phyloP scores from a whole-genome alignment of 2,888 invertebrate genomes.

The Quadroppia sp. region DNA sequence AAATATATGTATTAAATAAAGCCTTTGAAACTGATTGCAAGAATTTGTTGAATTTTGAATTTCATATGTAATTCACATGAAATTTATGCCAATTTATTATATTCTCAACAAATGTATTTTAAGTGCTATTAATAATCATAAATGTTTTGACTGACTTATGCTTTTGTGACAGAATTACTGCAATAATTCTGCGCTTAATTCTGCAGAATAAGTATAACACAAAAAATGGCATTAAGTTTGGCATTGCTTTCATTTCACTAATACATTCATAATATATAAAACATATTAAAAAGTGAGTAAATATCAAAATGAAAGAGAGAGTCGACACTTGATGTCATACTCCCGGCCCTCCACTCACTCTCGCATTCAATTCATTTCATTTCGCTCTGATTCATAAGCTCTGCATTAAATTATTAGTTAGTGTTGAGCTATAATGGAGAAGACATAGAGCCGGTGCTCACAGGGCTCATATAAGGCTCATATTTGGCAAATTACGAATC shows the following conservation, averaged over 20 bases:
- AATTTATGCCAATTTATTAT: conserved; percentile 9
- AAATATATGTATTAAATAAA: no score
- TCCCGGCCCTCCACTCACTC: not conserved
- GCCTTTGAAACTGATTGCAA: not conserved
- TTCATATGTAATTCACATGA: not conserved
- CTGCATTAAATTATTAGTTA: conserved; percentile 29
- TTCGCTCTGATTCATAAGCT: conserved; percentile 27
- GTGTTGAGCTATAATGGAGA: conserved; percentile 20
- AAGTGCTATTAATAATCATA: conserved; percentile 29
- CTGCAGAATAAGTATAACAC: not conserved
- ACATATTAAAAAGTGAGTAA: conserved; percentile 1
- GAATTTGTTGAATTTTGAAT: not conserved
- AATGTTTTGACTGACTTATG: conserved; percentile 24
- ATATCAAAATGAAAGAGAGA: not conserved
- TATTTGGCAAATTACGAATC: conserved; percentile 3
- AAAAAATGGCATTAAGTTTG: conserved; percentile 7
- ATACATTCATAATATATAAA: no score
- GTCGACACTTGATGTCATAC: conserved; percentile 12
- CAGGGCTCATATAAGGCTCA: conserved; percentile 11
- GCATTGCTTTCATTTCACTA: not conserved
- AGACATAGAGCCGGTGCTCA: not conserved
- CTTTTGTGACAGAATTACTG: conserved; percentile 16
- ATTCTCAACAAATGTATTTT: conserved; percentile 1
- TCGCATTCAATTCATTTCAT: not conserved
- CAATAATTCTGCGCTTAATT: conserved; percentile 12